phyloP scores from a whole-genome alignment of 2,888 invertebrate species.

The Microctonus hyperodae region DNA sequence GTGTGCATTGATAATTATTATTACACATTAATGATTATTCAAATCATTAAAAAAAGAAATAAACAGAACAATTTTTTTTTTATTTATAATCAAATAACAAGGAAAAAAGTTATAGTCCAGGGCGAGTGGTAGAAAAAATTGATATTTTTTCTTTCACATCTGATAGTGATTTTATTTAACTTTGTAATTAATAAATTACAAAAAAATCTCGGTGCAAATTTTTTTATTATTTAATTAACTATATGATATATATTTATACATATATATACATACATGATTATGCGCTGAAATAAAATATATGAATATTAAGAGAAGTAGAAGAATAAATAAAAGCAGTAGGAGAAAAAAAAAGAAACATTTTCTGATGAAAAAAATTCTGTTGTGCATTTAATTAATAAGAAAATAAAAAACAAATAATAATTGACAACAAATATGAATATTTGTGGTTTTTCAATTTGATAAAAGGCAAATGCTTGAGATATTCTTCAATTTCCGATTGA shows the following conservation, averaged over 20 bases:
- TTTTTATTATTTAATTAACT: neutral
- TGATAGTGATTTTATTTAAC: neutral
- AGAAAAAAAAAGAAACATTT: constrained; percentile 3
- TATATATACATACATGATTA: neutral
- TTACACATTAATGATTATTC: neutral
- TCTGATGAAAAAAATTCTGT: neutral
- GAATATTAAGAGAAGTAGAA: neutral
- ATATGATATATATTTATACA: neutral
- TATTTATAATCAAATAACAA: neutral
- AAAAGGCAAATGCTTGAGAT: constrained; percentile 54
- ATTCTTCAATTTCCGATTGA: constrained; percentile 36
- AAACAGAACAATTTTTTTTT: neutral
- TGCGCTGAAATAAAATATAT: neutral
- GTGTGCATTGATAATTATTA: neutral
- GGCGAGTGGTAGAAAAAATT: neutral
- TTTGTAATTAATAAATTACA: neutral
- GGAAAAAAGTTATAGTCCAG: neutral
- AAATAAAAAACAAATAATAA: constrained; percentile 22
- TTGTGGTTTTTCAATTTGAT: constrained; percentile 35
- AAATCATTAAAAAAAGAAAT: neutral
- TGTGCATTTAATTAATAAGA: constrained; percentile 47
- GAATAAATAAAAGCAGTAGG: neutral
- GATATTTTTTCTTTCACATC: neutral
- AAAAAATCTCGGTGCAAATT: neutral
- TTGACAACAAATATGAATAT: constrained; percentile 29